phyloP scores from a whole-genome alignment of 2,888 invertebrate species.

The Tillus elongatus region DNA sequence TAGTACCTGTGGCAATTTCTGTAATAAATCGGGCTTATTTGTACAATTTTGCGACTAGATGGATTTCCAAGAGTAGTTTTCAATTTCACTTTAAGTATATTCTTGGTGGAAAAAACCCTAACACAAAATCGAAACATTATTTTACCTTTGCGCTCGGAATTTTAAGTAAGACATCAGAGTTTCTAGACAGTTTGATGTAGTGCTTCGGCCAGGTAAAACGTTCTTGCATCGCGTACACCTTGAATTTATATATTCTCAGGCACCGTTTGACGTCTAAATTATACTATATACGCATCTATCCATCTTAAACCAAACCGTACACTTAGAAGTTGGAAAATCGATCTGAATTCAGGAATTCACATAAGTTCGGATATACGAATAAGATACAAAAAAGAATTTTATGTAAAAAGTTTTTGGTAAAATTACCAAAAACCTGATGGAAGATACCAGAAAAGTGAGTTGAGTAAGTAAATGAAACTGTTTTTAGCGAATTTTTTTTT shows the following conservation, averaged over 20 bases:
- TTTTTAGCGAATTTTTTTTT: no score
- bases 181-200: slow-evolving; percentile 34
- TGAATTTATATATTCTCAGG: slow-evolving; percentile 30
- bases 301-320: slow-evolving; percentile 16
- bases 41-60: no score
- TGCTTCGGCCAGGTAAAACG: slow-evolving; percentile 29
- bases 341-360: slow-evolving; percentile 9
- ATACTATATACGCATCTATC: slow-evolving; percentile 19
- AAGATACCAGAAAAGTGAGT: no score
- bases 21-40: no score
- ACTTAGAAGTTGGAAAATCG: slow-evolving; percentile 13
- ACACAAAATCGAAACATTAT: slow-evolving; percentile 5
- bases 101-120: background rate
- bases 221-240: slow-evolving; percentile 18
- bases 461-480: no score
- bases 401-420: no score
- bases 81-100: background rate
- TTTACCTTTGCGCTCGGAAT: slow-evolving; percentile 23
- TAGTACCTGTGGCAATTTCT: no score
- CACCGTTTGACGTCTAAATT: slow-evolving; percentile 26
- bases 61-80: background rate
- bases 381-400: no score
- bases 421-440: no score
- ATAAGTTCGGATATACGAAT: no score
- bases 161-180: slow-evolving; percentile 30